Evolutionary conservation across 2,797 vertebrate species (phyloP).

Genomic region (Antennarius maculatus): DNA sequence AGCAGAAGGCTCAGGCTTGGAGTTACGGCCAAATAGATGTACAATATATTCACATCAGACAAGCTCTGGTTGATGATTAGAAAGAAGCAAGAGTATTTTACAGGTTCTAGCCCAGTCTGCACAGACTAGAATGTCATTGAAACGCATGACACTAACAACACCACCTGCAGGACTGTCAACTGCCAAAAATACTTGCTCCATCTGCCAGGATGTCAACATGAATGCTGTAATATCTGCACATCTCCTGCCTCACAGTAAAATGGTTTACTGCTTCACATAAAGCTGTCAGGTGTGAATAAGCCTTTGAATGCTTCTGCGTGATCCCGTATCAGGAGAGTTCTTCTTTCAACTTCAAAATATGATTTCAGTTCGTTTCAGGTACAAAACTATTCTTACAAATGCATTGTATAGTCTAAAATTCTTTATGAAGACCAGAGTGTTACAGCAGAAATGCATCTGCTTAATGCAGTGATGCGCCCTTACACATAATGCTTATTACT

Average conservation of each 20-base stretch:
- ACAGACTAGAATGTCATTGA: constrained; percentile 13
- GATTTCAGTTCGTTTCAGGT: background rate
- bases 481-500: background rate
- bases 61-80: background rate
- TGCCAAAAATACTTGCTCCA: constrained; percentile 28
- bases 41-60: background rate
- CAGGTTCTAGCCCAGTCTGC: background rate
- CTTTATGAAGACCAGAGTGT: too few relatives aligned
- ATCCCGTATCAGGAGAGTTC: constrained; percentile 11
- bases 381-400: too few relatives aligned
- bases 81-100: background rate
- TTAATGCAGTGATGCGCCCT: too few relatives aligned
- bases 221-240: constrained; percentile 20
- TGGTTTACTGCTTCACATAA: constrained; percentile 58
- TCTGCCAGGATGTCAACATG: constrained; percentile 48
- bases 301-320: constrained; percentile 16
- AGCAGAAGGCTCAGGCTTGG: constrained; percentile 7
- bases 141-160: constrained; percentile 18
- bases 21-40: too few relatives aligned
- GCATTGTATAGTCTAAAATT: too few relatives aligned
- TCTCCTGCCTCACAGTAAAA: constrained; percentile 45
- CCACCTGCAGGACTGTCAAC: constrained; percentile 36
- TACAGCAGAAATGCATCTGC: too few relatives aligned
- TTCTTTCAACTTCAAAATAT: background rate
- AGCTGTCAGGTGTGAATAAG: constrained; percentile 52